Conservation (phyloP, 2,113 vertebrate genomes). For the Upupa epops region DNA sequence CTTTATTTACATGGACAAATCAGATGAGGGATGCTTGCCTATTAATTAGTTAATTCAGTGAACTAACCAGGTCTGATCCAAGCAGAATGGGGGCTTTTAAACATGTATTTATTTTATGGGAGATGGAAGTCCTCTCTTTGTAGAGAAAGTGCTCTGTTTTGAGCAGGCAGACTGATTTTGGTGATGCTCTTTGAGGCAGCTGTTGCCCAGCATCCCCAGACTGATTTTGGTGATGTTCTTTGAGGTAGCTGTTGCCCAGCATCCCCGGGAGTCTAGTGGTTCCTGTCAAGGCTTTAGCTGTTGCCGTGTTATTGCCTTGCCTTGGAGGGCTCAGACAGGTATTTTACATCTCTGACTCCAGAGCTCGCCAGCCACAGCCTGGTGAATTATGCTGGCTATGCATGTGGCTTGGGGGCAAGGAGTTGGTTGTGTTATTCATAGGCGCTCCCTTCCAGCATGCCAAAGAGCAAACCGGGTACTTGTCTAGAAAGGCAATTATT, state of each 20-base stretch:
- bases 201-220: rapidly evolving
- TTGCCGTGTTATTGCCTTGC: conserved; percentile 5
- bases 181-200: not conserved
- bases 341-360: conserved; percentile 52
- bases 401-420: conserved; percentile 63
- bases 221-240: not conserved
- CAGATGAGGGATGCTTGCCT: not conserved
- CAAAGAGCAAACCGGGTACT: conserved; percentile 54
- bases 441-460: conserved; percentile 55
- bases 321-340: conserved; percentile 46
- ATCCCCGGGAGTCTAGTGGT: not conserved
- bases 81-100: not conserved
- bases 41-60: not conserved
- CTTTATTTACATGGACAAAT: not conserved
- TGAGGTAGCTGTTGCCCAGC: not conserved
- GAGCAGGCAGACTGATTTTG: not conserved
- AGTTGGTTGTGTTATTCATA: conserved; percentile 43
- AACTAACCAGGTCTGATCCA: not conserved
- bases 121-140: not conserved
- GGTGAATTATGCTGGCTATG: conserved; percentile 59
- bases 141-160: not conserved
- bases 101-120: not conserved
- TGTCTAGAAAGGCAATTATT: conserved; percentile 66
- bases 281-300: not conserved
- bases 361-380: not conserved